Percentiles rank a stretch among this genome's conserved stretches.
phyloP scores from a whole-genome alignment of 2,888 invertebrate species.

The Brenthis hecate region DNA sequence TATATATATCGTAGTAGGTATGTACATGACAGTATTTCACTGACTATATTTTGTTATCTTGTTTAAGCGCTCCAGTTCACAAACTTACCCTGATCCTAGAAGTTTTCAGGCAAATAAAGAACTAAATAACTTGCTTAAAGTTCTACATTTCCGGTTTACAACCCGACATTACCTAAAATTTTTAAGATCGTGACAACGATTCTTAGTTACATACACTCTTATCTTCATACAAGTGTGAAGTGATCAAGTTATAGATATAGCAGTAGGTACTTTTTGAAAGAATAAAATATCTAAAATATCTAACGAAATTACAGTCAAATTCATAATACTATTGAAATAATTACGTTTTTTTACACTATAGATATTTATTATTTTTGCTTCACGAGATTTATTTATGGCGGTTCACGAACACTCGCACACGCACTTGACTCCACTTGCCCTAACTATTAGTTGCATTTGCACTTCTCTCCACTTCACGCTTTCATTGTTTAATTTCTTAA shows the following conservation, averaged over 20 bases:
- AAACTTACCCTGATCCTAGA: slow-evolving; percentile 16
- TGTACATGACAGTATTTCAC: background rate
- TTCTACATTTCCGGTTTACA: slow-evolving; percentile 17
- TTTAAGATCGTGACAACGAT: background rate
- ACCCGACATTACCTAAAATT: background rate
- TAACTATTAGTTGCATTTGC: too few species aligned
- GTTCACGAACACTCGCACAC: too few species aligned
- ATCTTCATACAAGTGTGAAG: background rate
- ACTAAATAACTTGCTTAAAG: slow-evolving; percentile 23
- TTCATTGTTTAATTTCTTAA: too few species aligned
- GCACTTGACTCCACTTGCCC: too few species aligned
- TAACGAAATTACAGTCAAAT: too few species aligned
- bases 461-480: too few species aligned
- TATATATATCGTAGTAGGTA: background rate
- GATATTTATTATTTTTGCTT: too few species aligned
- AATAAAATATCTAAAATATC: background rate
- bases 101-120: slow-evolving; percentile 24
- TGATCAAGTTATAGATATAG: slow-evolving; percentile 7
- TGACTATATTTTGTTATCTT: slow-evolving; percentile 1
- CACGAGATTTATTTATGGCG: too few species aligned
- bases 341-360: too few species aligned
- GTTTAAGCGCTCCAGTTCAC: background rate
- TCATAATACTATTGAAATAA: too few species aligned
- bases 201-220: background rate
- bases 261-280: background rate